Evolutionary conservation across 2,888 invertebrate genomes (phyloP), one percentile per base, ranked within the genome.

Genomic region (Linyphia triangularis): DNA sequence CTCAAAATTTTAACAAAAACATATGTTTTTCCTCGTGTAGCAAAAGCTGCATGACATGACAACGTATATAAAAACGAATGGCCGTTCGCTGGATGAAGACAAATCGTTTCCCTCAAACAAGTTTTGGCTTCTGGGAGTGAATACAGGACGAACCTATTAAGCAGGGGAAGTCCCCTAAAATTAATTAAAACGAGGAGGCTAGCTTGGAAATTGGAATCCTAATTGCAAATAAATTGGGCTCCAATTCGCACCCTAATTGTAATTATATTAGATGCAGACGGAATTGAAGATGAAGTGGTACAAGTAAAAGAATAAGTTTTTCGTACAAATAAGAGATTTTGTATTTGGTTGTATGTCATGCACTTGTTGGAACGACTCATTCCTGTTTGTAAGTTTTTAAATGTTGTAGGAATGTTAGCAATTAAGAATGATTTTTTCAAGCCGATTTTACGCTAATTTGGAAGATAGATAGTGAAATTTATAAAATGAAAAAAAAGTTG

Each of bases 211-310:
- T 67, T 30, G 28, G 73, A 30, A 57, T 73, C 65, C 83, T 83
- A 83, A 75, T 73, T 75, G 73, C 65, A 65, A 83, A 83, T 83
- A 75, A 83, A 83, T 83, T 83, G 83, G 63, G 57, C 73, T 43
- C 40, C 51, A 65, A 83, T 65, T 83, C 83, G 51, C 51, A 28
- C 33, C 19, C 83, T 73, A 73, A 83, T 83, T 72, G 72, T 73
- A 83, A 83, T 83, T 83, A 43, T 63, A 63, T 73, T 75, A 65
- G 65, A 3, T n/a, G 24, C 22, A 69, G 22, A 51, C 19, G 10
- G 22, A 28, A 24, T 70, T 19, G n/a, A 16, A 30, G 59, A 13
- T 19, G n/a, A 9, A 81, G 37, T 81, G 57, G 26, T 6, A 24
- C 22, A 57, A 22, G 69, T 19, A 13, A 26, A 19, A 9, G 13